Conservation (phyloP, 2,797 vertebrate genomes). For the Danio aesculapii region DNA sequence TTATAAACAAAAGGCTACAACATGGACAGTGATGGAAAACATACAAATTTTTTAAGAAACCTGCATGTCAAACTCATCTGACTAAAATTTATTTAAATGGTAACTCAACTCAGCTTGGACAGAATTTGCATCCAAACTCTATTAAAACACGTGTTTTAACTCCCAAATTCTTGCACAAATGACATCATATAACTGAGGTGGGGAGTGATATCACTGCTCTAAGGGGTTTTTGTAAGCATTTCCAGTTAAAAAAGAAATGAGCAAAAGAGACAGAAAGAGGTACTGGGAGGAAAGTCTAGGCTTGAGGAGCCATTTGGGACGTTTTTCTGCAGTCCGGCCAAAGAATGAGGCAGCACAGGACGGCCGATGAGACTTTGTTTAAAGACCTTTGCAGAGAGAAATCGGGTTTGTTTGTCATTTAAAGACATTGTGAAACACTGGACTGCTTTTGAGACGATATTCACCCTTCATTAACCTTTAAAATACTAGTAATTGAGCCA, state of each 20-base stretch:
- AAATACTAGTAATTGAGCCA: neutral
- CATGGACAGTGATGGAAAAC: too few relatives aligned
- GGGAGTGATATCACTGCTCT: constrained; percentile 29
- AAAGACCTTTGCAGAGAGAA: neutral
- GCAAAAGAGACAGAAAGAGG: constrained; percentile 25
- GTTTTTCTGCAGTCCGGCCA: constrained; percentile 16
- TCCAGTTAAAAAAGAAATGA: neutral
- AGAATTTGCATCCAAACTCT: neutral
- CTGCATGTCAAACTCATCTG: neutral
- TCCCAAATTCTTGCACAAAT: constrained; percentile 26
- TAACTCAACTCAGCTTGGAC: neutral
- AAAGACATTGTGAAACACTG: neutral
- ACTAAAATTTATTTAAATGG: neutral
- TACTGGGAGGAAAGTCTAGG: neutral
- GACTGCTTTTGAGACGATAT: neutral
- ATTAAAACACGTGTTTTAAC: constrained; percentile 16
- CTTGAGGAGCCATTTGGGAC: constrained; percentile 9
- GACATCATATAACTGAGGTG: constrained; percentile 29
- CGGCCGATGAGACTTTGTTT: neutral
- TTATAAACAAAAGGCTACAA: too few relatives aligned
- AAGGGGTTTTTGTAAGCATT: neutral
- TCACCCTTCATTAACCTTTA: constrained; percentile 4
- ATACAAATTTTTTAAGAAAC: neutral
- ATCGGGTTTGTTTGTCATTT: constrained; percentile 11
- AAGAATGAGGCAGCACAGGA: constrained; percentile 21